Evolutionary conservation across 2,113 vertebrate species (phyloP), one percentile per base, ranked within the genome.

Genomic region (Ctenodactylus gundi): DNA sequence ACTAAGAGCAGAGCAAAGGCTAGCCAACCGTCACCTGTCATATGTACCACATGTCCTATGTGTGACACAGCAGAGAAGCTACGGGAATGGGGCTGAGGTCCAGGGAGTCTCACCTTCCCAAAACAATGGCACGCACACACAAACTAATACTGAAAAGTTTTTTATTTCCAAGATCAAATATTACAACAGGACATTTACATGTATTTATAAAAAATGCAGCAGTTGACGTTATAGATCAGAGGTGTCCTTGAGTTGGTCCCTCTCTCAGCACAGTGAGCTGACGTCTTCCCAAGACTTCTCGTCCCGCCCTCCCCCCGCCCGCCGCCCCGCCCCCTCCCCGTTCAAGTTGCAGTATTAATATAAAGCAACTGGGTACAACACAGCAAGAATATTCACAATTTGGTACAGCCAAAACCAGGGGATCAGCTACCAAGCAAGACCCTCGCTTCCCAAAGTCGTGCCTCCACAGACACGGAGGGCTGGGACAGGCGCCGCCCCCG

Each of bases 141-240:
- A 96, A 46, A 84, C 92, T 97, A 94, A 94, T 98, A 98, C 78
- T 97, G 98, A 98, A 98, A 98, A 97, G 97, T 97, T 97, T 97
- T 98, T 98, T 98, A 98, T 98, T 98, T 98, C 97, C 98, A 98
- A 98, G 97, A 98, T 98, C 98, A 98, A 98, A 98, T 98, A 98
- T 98, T 98, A 98, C 98, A 98, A 98, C 96, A 98, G 98, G 98
- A 98, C 98, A 98, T 98, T 98, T 98, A 98, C 98, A 98, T 96
- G 97, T 98, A 98, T 98, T 98, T 98, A 98, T 98, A 98, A 98
- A 98, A 98, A 98, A 98, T 98, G 98, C 98, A 98, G 98, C 98
- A 98, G 98, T 98, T 98, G 96, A 98, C 96, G 98, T 97, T 98
- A 98, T 97, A 98, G 98, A 98, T 98, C 97, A 98, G 97, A 98